Percentiles rank a stretch among this genome's conserved stretches.
phyloP scores from a whole-genome alignment of 1,140 invertebrate genomes.

The Probaryconus sp. region DNA sequence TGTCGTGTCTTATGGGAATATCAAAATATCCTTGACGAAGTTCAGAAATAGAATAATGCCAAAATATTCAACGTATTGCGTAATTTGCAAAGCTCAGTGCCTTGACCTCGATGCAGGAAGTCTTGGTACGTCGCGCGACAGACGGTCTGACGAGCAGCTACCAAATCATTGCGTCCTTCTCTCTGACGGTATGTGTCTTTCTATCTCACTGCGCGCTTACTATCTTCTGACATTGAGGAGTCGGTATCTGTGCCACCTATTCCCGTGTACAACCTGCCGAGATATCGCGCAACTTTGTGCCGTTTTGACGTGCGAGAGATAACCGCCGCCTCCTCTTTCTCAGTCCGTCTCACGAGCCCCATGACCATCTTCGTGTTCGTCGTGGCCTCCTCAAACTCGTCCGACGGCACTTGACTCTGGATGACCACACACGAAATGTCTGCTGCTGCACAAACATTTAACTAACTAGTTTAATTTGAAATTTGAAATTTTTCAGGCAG shows the following conservation, averaged over 20 bases:
- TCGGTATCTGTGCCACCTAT: slow-evolving; percentile 71
- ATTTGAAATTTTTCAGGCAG: no score
- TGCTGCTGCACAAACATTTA: slow-evolving; percentile 4
- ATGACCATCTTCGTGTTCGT: slow-evolving; percentile 26
- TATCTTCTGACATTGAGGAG: slow-evolving; percentile 75
- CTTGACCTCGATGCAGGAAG: slow-evolving; percentile 36
- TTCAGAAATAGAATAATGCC: no score
- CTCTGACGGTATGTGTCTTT: slow-evolving; percentile 6
- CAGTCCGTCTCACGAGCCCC: slow-evolving; percentile 48
- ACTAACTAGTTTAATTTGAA: no score
- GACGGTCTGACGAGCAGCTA: slow-evolving; percentile 51
- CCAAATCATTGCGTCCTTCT: slow-evolving; percentile 32
- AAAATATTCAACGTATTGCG: slow-evolving; percentile 1
- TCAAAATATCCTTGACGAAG: no score
- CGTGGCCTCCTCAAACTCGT: slow-evolving; percentile 3
- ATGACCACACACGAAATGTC: slow-evolving; percentile 44
- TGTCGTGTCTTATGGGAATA: no score
- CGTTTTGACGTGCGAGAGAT: slow-evolving; percentile 74
- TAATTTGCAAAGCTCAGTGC: slow-evolving; percentile 33
- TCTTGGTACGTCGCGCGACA: slow-evolving; percentile 27
- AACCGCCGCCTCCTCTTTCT: slow-evolving; percentile 65
- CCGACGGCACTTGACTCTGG: slow-evolving; percentile 18
- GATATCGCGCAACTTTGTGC: slow-evolving; percentile 73
- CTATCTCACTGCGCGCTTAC: slow-evolving; percentile 46
- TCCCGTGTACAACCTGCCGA: slow-evolving; percentile 68